Evolutionary conservation across 2,797 vertebrate genomes (phyloP).

Genomic region (Typhlichthys subterraneus): DNA sequence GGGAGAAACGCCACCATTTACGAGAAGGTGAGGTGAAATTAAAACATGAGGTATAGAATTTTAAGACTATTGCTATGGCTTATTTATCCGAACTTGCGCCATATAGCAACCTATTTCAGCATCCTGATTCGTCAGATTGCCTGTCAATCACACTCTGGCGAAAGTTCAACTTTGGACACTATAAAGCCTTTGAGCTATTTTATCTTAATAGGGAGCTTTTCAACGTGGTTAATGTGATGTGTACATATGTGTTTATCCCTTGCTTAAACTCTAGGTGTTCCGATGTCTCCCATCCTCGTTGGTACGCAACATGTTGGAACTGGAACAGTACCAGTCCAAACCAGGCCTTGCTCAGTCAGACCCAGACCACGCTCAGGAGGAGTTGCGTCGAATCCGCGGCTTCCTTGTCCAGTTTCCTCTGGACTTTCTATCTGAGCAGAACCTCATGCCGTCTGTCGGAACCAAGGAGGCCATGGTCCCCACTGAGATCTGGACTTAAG

Average conservation of each 20-base stretch:
- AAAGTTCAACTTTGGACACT: too few species aligned
- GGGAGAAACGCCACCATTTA: constrained; percentile 95
- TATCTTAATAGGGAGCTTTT: too few species aligned
- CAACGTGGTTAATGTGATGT: not conserved
- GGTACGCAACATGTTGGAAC: constrained; percentile 88
- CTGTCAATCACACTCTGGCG: too few species aligned
- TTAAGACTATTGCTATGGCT: too few species aligned
- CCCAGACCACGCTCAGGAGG: constrained; percentile 83
- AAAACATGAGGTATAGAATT: not conserved
- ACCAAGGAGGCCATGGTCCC: constrained; percentile 96
- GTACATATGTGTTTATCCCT: constrained; percentile 10
- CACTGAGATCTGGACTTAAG: constrained; percentile 95
- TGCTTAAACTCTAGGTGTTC: constrained; percentile 83
- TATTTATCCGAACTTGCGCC: too few species aligned
- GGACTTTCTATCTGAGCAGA: constrained; percentile 91
- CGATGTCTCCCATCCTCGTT: constrained; percentile 92
- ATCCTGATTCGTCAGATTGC: too few species aligned
- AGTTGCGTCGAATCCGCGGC: constrained; percentile 91
- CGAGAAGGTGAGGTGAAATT: constrained; percentile 83
- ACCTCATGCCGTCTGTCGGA: constrained; percentile 92
- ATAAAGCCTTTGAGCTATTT: too few species aligned
- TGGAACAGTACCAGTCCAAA: constrained; percentile 87
- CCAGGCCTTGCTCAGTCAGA: constrained; percentile 84
- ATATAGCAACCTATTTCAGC: too few species aligned
- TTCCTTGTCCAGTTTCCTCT: constrained; percentile 97